Conservation (phyloP, 1,140 invertebrate genomes). For the Zaprionus lachaisei region DNA sequence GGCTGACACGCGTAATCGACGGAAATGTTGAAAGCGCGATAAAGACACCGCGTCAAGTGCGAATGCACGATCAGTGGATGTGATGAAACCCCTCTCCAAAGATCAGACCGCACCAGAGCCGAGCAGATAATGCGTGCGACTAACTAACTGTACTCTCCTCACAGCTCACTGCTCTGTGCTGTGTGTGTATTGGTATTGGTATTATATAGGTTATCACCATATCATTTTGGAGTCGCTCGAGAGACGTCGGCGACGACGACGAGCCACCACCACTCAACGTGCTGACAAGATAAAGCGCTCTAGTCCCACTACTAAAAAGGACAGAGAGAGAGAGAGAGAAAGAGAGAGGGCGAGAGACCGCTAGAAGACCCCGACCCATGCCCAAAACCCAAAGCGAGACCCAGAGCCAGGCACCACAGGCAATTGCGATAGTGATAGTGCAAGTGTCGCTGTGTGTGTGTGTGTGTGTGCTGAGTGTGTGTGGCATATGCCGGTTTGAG, state of each 20-base stretch:
- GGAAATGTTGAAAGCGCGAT: conserved; percentile 38
- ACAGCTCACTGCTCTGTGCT: neutral
- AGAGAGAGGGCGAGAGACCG: conserved; percentile 1
- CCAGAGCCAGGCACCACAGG: conserved; percentile 11
- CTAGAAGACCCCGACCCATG: conserved; percentile 1
- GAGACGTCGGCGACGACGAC: conserved; percentile 2
- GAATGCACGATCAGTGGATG: conserved; percentile 24
- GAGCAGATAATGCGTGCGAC: conserved; percentile 58
- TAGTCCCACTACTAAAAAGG: conserved; percentile 49
- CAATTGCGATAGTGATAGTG: conserved; percentile 39
- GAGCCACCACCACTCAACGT: conserved; percentile 29
- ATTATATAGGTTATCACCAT: conserved; percentile 75
- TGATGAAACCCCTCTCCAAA: conserved; percentile 36
- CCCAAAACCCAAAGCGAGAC: conserved; percentile 7
- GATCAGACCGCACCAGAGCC: conserved; percentile 11
- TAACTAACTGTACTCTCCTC: conserved; percentile 54
- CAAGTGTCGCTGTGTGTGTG: conserved; percentile 11
- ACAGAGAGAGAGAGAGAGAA: conserved; percentile 35
- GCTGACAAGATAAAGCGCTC: conserved; percentile 73
- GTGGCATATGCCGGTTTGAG: conserved; percentile 51
- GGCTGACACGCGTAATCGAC: conserved; percentile 25
- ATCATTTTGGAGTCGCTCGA: conserved; percentile 48
- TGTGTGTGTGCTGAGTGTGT: conserved; percentile 17
- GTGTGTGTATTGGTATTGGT: conserved; percentile 21
- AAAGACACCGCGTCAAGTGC: conserved; percentile 17